phyloP scores from a whole-genome alignment of 2,113 vertebrate species.

The Carassius auratus region DNA sequence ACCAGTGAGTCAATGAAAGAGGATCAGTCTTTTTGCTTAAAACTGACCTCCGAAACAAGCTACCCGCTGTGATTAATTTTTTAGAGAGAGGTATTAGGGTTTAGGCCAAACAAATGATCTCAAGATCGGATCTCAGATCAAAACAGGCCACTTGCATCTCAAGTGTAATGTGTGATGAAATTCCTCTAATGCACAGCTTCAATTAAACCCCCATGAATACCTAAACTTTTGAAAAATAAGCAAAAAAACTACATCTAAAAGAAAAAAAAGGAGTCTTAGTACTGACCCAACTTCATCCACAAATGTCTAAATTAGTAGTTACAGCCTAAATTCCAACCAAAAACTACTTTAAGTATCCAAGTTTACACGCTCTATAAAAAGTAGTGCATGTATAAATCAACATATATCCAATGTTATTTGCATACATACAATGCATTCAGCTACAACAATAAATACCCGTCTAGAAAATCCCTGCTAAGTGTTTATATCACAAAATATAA shows the following conservation, averaged over 20 bases:
- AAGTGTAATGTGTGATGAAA: background rate
- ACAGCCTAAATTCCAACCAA: background rate
- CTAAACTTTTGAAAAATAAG: too few species aligned
- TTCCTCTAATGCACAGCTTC: background rate
- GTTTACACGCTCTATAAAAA: background rate
- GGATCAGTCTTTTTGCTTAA: constrained; percentile 14
- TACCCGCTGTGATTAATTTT: background rate
- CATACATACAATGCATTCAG: background rate
- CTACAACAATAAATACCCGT: background rate
- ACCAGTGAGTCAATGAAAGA: background rate
- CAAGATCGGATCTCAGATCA: background rate
- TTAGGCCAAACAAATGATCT: background rate
- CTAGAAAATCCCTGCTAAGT: background rate
- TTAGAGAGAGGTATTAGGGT: background rate
- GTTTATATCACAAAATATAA: background rate
- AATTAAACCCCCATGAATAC: background rate
- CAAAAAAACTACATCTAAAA: background rate
- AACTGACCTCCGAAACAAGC: constrained; percentile 1
- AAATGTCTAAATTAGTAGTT: background rate
- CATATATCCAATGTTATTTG: background rate
- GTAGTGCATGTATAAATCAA: too few species aligned
- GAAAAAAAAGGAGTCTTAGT: background rate
- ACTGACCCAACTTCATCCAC: background rate
- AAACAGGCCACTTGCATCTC: background rate
- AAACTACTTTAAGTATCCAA: background rate